Evolutionary conservation across 2,888 invertebrate genomes (phyloP).

Genomic region (Drosophila kanekoi): DNA sequence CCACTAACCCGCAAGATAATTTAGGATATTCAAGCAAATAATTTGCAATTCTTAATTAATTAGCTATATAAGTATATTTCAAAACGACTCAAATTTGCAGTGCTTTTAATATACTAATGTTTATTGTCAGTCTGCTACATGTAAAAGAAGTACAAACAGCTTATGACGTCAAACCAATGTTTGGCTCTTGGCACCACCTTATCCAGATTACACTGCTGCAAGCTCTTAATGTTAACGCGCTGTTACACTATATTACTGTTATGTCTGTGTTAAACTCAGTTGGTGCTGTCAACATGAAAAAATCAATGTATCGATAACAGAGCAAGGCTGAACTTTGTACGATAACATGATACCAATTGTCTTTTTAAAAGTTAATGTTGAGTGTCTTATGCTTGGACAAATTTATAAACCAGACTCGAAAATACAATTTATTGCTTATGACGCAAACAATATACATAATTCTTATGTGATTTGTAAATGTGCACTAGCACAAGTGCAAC

Average conservation of each 20-base stretch:
- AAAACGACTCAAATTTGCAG: no score
- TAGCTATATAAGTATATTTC: not conserved
- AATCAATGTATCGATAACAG: conserved; percentile 14
- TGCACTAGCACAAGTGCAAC: no score
- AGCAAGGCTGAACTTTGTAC: not conserved
- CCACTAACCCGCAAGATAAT: not conserved
- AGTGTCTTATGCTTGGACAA: not conserved
- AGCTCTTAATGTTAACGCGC: conserved; percentile 4
- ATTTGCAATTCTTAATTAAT: not conserved
- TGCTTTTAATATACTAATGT: no score
- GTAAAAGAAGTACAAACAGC: no score
- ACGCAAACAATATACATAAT: no score
- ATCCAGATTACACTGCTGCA: no score
- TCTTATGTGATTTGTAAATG: no score
- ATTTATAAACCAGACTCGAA: no score
- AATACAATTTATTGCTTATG: no score
- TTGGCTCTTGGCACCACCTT: conserved; percentile 16
- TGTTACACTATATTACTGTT: conserved; percentile 12
- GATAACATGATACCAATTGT: not conserved
- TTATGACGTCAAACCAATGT: conserved; percentile 8
- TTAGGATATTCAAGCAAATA: not conserved
- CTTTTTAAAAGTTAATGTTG: conserved; percentile 7
- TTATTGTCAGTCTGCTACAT: no score
- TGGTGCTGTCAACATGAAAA: not conserved
- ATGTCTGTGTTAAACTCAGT: not conserved